These are phyloP conservation scores for Pampusana beccarii DNA, from an alignment of 2,113 vertebrate genomes.

Conservation along the genomic window DNA sequence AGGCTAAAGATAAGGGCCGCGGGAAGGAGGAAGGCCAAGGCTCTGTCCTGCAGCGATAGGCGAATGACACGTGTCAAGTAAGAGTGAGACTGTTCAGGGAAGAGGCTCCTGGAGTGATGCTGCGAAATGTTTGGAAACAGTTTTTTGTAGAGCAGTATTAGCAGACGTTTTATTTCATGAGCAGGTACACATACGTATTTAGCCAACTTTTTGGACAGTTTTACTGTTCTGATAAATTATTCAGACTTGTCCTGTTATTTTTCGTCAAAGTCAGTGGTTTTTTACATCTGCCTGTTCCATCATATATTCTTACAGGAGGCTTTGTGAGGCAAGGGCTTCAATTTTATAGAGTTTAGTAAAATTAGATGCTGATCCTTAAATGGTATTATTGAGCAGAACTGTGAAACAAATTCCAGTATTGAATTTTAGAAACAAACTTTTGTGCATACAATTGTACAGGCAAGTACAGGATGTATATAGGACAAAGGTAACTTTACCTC, in stretches of 20 bases:
- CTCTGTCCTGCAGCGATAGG: conserved; percentile 41
- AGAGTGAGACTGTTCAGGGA: neutral
- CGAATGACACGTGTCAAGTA: conserved; percentile 46
- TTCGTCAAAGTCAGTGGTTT: neutral
- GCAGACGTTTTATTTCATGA: neutral
- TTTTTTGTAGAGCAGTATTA: neutral
- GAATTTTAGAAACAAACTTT: neutral
- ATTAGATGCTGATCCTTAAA: neutral
- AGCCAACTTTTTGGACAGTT: neutral
- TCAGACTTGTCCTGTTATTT: neutral
- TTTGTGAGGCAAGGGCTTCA: neutral
- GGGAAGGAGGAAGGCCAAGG: conserved; percentile 11
- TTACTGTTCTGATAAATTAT: neutral
- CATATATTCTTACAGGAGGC: rapidly evolving
- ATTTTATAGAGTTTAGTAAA: neutral
- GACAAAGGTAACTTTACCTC: neutral
- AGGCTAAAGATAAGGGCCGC: neutral
- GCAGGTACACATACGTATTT: neutral
- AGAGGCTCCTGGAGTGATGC: neutral
- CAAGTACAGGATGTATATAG: neutral
- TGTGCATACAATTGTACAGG: neutral
- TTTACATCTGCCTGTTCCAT: neutral
- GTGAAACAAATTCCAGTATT: neutral
- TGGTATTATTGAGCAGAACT: neutral
- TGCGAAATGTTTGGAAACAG: neutral